Conservation (phyloP, 2,113 vertebrate species). For the Rhadina sibilatrix region DNA sequence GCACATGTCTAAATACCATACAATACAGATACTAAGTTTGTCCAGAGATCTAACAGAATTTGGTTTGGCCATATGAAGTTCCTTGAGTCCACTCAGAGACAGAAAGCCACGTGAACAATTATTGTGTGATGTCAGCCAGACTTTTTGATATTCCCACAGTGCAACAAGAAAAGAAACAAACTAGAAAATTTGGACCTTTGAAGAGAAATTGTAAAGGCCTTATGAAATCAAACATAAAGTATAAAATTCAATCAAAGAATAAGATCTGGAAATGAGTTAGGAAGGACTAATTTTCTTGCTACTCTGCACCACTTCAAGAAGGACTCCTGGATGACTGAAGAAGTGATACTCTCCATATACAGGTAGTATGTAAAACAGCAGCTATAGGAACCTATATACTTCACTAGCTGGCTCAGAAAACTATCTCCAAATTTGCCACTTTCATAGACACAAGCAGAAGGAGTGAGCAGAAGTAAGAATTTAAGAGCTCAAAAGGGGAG, state of each 20-base stretch:
- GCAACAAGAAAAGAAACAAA: neutral
- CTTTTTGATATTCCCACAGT: neutral
- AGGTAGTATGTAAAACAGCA: neutral
- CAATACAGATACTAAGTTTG: neutral
- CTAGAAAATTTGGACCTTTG: neutral
- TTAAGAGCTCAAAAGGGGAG: neutral
- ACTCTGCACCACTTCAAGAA: neutral
- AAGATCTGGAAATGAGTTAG: neutral
- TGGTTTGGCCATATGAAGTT: neutral
- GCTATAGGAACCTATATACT: neutral
- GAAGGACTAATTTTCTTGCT: neutral
- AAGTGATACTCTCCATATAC: neutral
- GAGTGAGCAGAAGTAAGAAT: neutral
- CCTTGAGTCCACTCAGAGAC: neutral
- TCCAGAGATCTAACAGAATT: neutral
- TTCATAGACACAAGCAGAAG: neutral
- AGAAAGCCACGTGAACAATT: neutral
- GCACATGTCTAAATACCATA: neutral
- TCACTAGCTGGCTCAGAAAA: neutral
- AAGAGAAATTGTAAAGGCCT: neutral
- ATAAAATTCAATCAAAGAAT: neutral
- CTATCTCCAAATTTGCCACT: neutral
- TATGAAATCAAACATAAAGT: neutral
- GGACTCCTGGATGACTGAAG: neutral
- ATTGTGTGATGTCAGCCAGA: neutral